Conservation (phyloP, 1,140 invertebrate genomes). For the Solenopsis invicta region DNA sequence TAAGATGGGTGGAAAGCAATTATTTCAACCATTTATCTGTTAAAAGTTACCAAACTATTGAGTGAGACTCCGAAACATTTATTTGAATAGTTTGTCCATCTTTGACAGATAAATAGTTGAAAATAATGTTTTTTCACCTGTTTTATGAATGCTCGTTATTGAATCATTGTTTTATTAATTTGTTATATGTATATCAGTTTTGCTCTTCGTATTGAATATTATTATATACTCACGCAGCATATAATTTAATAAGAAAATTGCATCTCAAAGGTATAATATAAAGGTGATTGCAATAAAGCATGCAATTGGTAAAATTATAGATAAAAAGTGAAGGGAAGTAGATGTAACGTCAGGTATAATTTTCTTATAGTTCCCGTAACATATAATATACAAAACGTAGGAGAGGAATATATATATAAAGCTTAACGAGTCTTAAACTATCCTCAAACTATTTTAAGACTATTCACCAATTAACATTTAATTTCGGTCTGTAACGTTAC, state of each 20-base stretch:
- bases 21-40: too few species aligned
- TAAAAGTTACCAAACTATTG: too few species aligned
- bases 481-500: neutral
- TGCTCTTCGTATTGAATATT: neutral
- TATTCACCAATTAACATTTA: neutral
- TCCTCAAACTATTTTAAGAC: neutral
- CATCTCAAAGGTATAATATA: neutral
- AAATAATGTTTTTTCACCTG: too few species aligned
- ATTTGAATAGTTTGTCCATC: too few species aligned
- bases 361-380: slow-evolving; percentile 12
- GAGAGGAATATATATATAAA: neutral
- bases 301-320: slow-evolving; percentile 38
- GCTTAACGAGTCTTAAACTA: neutral
- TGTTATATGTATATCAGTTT: neutral
- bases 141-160: too few species aligned
- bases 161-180: too few species aligned
- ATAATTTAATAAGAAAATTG: neutral
- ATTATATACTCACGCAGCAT: neutral
- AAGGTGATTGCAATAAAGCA: neutral
- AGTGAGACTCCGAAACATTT: too few species aligned
- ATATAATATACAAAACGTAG: slow-evolving; percentile 1
- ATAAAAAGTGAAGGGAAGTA: neutral
- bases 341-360: neutral
- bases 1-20: too few species aligned
- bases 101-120: too few species aligned